phyloP scores from a whole-genome alignment of 1,140 invertebrate genomes.

The Cephus cinctus region DNA sequence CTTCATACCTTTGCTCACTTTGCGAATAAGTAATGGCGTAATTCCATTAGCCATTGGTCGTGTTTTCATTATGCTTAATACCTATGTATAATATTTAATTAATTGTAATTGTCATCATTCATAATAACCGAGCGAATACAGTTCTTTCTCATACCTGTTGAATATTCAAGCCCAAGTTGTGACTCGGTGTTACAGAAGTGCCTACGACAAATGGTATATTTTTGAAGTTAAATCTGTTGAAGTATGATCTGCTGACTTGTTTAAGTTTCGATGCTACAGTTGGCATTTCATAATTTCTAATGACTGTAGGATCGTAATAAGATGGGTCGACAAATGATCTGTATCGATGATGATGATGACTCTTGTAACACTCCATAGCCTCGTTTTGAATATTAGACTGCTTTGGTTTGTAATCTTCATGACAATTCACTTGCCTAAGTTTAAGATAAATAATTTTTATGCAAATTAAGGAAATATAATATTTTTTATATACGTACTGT shows the following conservation, averaged over 20 bases:
- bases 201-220: slow-evolving; percentile 60
- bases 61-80: slow-evolving; percentile 56
- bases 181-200: slow-evolving; percentile 56
- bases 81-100: slow-evolving; percentile 22
- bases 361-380: too few species aligned
- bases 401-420: too few species aligned
- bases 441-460: too few species aligned
- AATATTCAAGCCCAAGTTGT: slow-evolving; percentile 61
- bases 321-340: too few species aligned
- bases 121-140: background rate
- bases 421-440: too few species aligned
- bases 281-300: slow-evolving; percentile 53
- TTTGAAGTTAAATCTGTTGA: slow-evolving; percentile 50
- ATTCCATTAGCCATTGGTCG: slow-evolving; percentile 37
- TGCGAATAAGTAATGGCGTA: slow-evolving; percentile 32
- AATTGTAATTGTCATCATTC: background rate
- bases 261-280: slow-evolving; percentile 58
- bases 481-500: too few species aligned
- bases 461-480: too few species aligned
- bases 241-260: slow-evolving; percentile 50
- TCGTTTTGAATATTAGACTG: too few species aligned
- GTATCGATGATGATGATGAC: too few species aligned
- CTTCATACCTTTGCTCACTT: slow-evolving; percentile 38
- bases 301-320: slow-evolving; percentile 23
- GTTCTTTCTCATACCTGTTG: slow-evolving; percentile 47